Evolutionary conservation across 2,888 invertebrate genomes (phyloP), one percentile per base, ranked within the genome.

Genomic region (Hybos culiciformis): DNA sequence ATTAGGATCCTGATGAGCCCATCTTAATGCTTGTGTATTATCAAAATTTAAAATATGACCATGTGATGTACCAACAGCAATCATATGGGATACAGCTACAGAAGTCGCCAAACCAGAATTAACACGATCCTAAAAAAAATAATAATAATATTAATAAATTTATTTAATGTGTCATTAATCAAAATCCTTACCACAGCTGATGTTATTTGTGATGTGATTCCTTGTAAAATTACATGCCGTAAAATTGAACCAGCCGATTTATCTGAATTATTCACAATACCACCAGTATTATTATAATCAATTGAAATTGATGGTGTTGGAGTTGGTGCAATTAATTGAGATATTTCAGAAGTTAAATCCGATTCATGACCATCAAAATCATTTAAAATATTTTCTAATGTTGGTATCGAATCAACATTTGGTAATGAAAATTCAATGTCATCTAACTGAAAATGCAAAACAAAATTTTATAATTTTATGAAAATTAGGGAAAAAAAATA

Each of bases 31-130:
- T 67, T 94, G 93, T 33, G 85, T 79, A 39, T 75, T 71, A 70
- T 87, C 86, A 67, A 90, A 91, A 42, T 88, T 80, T 21, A 96
- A 70, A 42, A 92, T 75, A 52, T 90, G 79, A 1, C 96, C 94
- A 66, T 93, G 91, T 20, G 92, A 90, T 23, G 93, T 96, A 29
- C 96, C 96, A 23, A 94, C 77, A n/a, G 86, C 86, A 48, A 93
- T 75, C 64, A 83, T 78, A 42, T 82, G 80, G 8, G 77, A 74
- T 5, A 83, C 83, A 51, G 86, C 81, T 57, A 86, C 74, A 6
- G 88, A 82, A 46, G 91, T 91, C 9, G 92, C 86, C 49, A 83
- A 72, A 5, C 94, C 94, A 43, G 91, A 86, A 66, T 85, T 81
- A 14, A 91, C 84, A 52, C 87, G 75, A 55, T 93, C 91, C 85